These are phyloP conservation scores for Eupithecia dodoneata DNA, from an alignment of 2,888 invertebrate genomes.

Conservation along the genomic window DNA sequence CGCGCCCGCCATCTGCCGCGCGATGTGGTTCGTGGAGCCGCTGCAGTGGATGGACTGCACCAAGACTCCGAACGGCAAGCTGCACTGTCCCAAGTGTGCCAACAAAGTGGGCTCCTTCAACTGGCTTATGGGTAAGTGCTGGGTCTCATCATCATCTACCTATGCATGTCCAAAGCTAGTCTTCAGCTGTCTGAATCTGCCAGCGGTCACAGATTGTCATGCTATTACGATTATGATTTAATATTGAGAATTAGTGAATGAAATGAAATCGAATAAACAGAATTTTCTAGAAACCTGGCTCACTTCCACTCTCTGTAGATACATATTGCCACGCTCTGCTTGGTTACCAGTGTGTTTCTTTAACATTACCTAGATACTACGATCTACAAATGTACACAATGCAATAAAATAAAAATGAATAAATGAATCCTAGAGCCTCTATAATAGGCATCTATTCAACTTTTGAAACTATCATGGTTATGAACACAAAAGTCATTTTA, in stretches of 20 bases:
- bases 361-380: no score
- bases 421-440: not conserved
- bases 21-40: slow-evolving; percentile 94
- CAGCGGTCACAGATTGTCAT: not conserved
- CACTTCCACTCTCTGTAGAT: no score
- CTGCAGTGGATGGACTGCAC: slow-evolving; percentile 94
- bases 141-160: not conserved
- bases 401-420: no score
- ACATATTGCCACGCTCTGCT: no score
- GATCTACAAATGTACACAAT: no score
- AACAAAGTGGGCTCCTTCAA: slow-evolving; percentile 95
- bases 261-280: no score
- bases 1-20: slow-evolving; percentile 83
- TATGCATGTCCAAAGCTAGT: not conserved
- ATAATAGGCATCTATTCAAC: not conserved
- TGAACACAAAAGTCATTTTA: no score
- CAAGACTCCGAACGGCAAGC: slow-evolving; percentile 90
- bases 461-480: no score
- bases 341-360: no score
- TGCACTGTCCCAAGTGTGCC: slow-evolving; percentile 93
- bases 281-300: no score
- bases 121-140: slow-evolving; percentile 90
- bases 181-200: not conserved
- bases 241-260: not conserved
- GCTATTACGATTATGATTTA: not conserved